phyloP scores from a whole-genome alignment of 2,888 invertebrate species.

The Dorcus parallelipipedus region DNA sequence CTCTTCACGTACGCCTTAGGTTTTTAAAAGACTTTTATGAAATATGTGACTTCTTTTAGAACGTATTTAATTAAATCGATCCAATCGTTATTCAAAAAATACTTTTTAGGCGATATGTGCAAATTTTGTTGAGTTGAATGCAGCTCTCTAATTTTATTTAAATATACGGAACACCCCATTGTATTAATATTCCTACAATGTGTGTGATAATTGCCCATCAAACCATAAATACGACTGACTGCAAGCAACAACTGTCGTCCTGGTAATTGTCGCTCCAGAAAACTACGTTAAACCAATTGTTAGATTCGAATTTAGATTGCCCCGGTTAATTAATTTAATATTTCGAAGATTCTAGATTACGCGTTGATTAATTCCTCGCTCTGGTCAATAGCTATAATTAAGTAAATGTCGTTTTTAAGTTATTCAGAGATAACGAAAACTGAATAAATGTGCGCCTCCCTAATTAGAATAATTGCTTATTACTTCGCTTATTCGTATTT shows the following conservation, averaged over 20 bases:
- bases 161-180: neutral
- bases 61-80: too few species aligned
- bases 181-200: conserved; percentile 6
- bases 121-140: too few species aligned
- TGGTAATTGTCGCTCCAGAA: conserved; percentile 4
- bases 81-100: too few species aligned
- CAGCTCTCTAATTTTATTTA: too few species aligned
- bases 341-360: conserved; percentile 23
- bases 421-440: conserved; percentile 18
- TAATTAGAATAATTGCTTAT: conserved; percentile 28
- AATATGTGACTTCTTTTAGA: too few species aligned
- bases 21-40: too few species aligned
- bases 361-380: conserved; percentile 18
- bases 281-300: conserved; percentile 21
- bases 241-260: too few species aligned
- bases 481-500: conserved; percentile 20
- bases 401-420: conserved; percentile 20
- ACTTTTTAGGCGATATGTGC: too few species aligned
- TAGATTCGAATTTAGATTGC: conserved; percentile 26
- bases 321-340: conserved; percentile 24
- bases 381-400: conserved; percentile 19
- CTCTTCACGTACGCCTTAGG: too few species aligned
- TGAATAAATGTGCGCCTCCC: conserved; percentile 16
- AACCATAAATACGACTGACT: conserved; percentile 22
- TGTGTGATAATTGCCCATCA: conserved; percentile 26